phyloP scores from a whole-genome alignment of 1,140 invertebrate species.

The Archegozetes longisetosus region DNA sequence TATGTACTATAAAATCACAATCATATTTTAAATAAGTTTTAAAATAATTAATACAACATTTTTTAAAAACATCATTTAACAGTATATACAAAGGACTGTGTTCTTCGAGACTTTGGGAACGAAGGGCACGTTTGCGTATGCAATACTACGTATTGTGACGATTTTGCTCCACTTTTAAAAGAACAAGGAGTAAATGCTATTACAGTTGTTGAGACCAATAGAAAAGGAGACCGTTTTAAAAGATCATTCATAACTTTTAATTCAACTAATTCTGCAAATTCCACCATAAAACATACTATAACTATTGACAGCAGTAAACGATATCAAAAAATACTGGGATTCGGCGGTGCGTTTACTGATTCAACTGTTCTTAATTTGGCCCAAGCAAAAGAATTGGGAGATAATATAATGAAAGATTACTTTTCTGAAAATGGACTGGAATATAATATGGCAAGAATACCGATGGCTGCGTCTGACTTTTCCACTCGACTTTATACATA shows the following conservation, averaged over 20 bases:
- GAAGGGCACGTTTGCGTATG: slow-evolving; percentile 62
- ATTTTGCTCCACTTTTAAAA: too few relatives aligned
- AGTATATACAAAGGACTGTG: too few relatives aligned
- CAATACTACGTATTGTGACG: slow-evolving; percentile 65
- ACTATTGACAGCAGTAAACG: slow-evolving; percentile 20
- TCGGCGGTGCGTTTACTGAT: slow-evolving; percentile 77
- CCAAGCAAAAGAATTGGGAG: slow-evolving; percentile 34
- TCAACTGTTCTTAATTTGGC: slow-evolving; percentile 55
- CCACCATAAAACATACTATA: background rate
- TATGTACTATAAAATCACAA: too few relatives aligned
- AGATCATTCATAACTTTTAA: slow-evolving; percentile 30
- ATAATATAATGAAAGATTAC: slow-evolving; percentile 26
- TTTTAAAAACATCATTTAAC: too few relatives aligned
- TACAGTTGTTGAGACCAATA: slow-evolving; percentile 29
- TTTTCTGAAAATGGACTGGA: slow-evolving; percentile 32
- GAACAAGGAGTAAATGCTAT: slow-evolving; percentile 25
- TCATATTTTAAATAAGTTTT: too few relatives aligned
- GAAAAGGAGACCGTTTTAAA: slow-evolving; percentile 37
- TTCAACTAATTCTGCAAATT: slow-evolving; percentile 16
- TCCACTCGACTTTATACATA: slow-evolving; percentile 50
- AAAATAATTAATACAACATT: too few relatives aligned
- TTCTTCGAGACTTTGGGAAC: slow-evolving; percentile 29
- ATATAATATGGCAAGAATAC: slow-evolving; percentile 55
- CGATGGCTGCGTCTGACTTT: slow-evolving; percentile 70
- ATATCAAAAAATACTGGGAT: slow-evolving; percentile 44